phyloP scores from a whole-genome alignment of 2,797 vertebrate species.

The Danio aesculapii region DNA sequence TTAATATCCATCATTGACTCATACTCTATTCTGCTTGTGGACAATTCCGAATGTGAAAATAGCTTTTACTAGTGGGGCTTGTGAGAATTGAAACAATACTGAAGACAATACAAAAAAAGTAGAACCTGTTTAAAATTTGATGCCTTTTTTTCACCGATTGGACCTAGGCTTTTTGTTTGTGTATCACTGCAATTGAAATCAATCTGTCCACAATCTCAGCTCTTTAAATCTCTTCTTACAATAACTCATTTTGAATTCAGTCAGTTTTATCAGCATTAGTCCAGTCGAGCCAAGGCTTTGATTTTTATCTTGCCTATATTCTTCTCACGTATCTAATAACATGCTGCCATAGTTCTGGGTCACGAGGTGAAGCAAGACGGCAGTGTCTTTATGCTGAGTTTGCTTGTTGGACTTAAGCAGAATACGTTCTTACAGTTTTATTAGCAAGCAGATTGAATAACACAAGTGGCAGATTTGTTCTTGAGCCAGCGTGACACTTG shows the following conservation, averaged over 20 bases:
- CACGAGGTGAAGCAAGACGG: slow-evolving; percentile 40
- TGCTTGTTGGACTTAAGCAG: slow-evolving; percentile 64
- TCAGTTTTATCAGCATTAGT: not conserved
- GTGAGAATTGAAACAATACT: not conserved
- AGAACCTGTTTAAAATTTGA: not conserved
- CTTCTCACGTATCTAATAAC: slow-evolving; percentile 56
- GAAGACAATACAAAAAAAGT: not conserved
- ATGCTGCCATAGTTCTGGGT: slow-evolving; percentile 45
- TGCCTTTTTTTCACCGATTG: not conserved
- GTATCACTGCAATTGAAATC: slow-evolving; percentile 10
- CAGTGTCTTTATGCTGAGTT: slow-evolving; percentile 68
- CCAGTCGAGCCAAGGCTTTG: not conserved
- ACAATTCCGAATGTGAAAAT: not conserved
- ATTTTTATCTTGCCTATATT: slow-evolving; percentile 45
- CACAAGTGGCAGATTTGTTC: slow-evolving; percentile 53
- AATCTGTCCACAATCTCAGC: not conserved
- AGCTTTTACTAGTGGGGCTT: not conserved
- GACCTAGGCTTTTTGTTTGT: not conserved
- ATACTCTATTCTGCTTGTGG: not conserved
- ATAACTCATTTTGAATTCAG: slow-evolving; percentile 18
- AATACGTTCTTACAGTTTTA: slow-evolving; percentile 73
- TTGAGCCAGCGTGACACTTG: slow-evolving; percentile 64
- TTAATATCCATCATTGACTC: not conserved
- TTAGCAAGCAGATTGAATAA: slow-evolving; percentile 67
- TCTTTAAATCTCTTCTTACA: not conserved